These are phyloP conservation scores for Cephalophus harveyi DNA, from an alignment of 2,113 vertebrate species.

Conservation along the genomic window DNA sequence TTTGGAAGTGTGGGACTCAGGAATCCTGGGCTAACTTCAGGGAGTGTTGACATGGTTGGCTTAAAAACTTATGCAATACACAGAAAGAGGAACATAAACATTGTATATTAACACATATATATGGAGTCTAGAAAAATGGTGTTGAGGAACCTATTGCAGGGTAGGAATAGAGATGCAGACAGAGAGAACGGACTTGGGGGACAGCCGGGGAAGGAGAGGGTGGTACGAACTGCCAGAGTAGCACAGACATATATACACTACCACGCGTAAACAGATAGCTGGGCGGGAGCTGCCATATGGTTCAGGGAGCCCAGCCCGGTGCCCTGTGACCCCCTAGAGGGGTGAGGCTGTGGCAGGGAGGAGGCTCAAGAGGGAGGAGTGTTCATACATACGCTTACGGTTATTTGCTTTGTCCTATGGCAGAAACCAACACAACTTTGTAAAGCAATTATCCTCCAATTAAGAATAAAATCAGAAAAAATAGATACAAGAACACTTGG, in stretches of 20 bases:
- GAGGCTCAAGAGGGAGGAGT: background rate
- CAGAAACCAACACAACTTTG: background rate
- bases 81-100: background rate
- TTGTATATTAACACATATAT: background rate
- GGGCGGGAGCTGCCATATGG: background rate
- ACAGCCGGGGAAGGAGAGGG: background rate
- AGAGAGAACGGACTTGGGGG: background rate
- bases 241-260: background rate
- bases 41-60: background rate
- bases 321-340: background rate
- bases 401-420: background rate
- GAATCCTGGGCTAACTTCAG: background rate
- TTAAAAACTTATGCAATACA: background rate
- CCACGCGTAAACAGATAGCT: accelerated
- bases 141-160: background rate
- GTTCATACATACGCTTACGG: background rate
- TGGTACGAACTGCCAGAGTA: accelerated
- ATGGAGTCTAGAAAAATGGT: background rate
- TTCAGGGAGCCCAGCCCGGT: background rate
- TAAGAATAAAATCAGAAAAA: background rate
- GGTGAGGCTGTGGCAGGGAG: background rate
- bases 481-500: background rate
- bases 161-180: background rate
- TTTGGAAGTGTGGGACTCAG: background rate
- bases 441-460: background rate